These are phyloP conservation scores for Apogon talboti DNA, from an alignment of 2,797 vertebrate species.

Conservation along the genomic window DNA sequence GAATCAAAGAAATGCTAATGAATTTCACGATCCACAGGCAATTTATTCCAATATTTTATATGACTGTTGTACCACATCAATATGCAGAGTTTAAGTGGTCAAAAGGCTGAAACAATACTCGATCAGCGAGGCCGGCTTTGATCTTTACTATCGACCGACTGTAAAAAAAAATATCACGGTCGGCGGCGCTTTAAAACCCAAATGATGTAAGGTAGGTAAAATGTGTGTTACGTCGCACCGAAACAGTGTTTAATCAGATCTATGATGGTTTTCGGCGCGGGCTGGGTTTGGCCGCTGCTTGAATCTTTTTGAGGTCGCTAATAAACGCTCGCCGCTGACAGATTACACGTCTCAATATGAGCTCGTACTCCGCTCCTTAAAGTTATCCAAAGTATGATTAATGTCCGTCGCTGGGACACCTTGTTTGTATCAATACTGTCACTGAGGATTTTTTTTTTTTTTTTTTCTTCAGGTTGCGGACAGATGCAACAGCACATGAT, in stretches of 20 bases:
- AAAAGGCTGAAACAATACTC: slow-evolving; percentile 40
- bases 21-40: slow-evolving; percentile 34
- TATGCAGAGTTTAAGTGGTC: slow-evolving; percentile 20
- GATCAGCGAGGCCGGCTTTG: slow-evolving; percentile 44
- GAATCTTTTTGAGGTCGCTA: slow-evolving; percentile 17
- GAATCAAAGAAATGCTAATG: slow-evolving; percentile 67
- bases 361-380: slow-evolving; percentile 15
- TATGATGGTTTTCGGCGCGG: slow-evolving; percentile 13
- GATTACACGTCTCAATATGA: slow-evolving; percentile 31
- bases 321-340: slow-evolving; percentile 21
- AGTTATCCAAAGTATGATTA: slow-evolving; percentile 78
- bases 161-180: slow-evolving; percentile 24
- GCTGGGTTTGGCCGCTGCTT: slow-evolving; percentile 12
- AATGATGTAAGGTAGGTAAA: slow-evolving; percentile 27
- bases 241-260: slow-evolving; percentile 31
- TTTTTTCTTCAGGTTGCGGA: slow-evolving; percentile 24
- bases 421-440: slow-evolving; percentile 74
- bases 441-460: slow-evolving; percentile 19
- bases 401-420: slow-evolving; percentile 65
- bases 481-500: slow-evolving; percentile 68
- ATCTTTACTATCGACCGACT: slow-evolving; percentile 27
- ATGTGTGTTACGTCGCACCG: slow-evolving; percentile 3
- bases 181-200: slow-evolving; percentile 22
- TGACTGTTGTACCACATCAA: slow-evolving; percentile 13
- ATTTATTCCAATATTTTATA: slow-evolving; percentile 41